These are phyloP conservation scores for Scaptodrosophila latifasciaeformis DNA, from an alignment of 2,888 invertebrate species.

Conservation along the genomic window DNA sequence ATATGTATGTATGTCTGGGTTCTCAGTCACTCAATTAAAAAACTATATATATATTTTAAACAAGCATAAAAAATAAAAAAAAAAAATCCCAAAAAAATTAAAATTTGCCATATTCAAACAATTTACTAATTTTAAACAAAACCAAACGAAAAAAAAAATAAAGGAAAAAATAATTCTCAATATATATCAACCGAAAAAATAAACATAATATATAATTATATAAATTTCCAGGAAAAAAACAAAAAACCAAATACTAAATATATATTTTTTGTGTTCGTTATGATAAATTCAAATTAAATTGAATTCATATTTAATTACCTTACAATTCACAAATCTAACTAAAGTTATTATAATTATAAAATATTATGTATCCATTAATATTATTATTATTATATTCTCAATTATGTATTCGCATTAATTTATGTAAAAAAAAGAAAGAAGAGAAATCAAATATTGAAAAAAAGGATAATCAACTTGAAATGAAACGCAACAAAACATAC, in stretches of 20 bases:
- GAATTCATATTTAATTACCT: slow-evolving; percentile 33
- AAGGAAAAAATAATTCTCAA: slow-evolving; percentile 1
- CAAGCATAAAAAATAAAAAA: slow-evolving; percentile 2
- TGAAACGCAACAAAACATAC: slow-evolving; percentile 33
- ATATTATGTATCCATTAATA: background rate
- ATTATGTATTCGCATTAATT: slow-evolving; percentile 50
- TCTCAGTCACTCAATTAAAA: slow-evolving; percentile 23
- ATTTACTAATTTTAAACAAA: slow-evolving; percentile 15
- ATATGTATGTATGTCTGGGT: no score
- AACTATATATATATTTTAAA: background rate
- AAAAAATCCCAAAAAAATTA: slow-evolving; percentile 12
- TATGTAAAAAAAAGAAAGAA: slow-evolving; percentile 7
- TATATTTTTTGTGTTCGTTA: slow-evolving; percentile 47
- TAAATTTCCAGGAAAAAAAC: slow-evolving; percentile 1
- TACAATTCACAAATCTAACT: slow-evolving; percentile 39
- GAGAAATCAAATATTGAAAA: slow-evolving; percentile 21
- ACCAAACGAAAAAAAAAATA: no score
- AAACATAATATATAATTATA: slow-evolving; percentile 14
- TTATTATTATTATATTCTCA: slow-evolving; percentile 25
- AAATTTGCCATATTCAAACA: slow-evolving; percentile 23
- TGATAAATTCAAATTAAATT: slow-evolving; percentile 39
- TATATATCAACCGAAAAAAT: no score
- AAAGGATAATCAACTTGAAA: slow-evolving; percentile 6
- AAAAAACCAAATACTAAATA: slow-evolving; percentile 12
- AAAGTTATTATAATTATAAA: slow-evolving; percentile 34